Evolutionary conservation across 2,797 vertebrate genomes (phyloP), one percentile per base, ranked within the genome.

Genomic region (Micropoecilia bifurca): DNA sequence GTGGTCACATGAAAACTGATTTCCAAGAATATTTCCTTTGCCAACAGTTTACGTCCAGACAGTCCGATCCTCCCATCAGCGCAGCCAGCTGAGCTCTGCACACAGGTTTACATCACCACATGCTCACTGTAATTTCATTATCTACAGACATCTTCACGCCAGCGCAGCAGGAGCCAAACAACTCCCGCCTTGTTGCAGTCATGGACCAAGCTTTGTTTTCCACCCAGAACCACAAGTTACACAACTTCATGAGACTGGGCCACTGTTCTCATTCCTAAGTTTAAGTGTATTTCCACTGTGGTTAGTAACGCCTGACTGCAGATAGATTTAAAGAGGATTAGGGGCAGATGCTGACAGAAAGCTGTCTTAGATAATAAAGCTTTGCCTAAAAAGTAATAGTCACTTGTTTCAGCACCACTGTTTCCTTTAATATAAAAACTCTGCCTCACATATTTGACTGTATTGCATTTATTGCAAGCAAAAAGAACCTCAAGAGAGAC

Each of bases 91-190:
- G 4, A 16, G 28, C 68, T 25, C 63, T 78, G 74, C 85, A 81
- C 79, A 50, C 20, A 18, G 73, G 73, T 57, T 81, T 83, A 88
- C 89, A 88, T 88, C 89, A 85, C 81, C 83, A 0, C 90, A 83
- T 85, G 90, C 79, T 88, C 48, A 0, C 41, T 61, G 47, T 90
- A 91, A 94, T 87, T 25, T 81, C 53, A 80, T 95, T 93, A 92
- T 53, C 2, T 2, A 3, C 1, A 73, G 45, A 73, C 73, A 4
- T 10, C 83, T 43, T 74, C 74, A 74, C 83, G 90, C 91, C 87
- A 81, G 47, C 72, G 0, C 88, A 85, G 89, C 92, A 74, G 2
- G 18, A 83, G 6, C 20, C 82, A 59, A 73, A 94, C 90, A 94
- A 39, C 61, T 69, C 39, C 73, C 0, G 78, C 84, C 80, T 92